Base-by-base conservation (phyloP, 2,113 vertebrate species). In the Gobius niger region DNA sequence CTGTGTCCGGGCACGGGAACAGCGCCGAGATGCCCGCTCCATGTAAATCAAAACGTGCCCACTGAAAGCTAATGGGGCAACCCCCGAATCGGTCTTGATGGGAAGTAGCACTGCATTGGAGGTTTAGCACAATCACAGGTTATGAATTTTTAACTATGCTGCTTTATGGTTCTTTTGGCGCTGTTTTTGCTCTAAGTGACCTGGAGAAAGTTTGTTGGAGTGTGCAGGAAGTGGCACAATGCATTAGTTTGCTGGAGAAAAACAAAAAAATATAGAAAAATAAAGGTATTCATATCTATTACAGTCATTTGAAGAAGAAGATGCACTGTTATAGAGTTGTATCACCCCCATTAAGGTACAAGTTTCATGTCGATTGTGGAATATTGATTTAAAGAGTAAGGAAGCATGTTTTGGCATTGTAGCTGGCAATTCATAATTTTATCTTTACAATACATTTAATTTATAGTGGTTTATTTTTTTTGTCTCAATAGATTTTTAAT, bases 41-140 rank as follows among this genome's bases (percentile, higher is more conserved):
- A 84, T 75, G 76, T 86, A 89, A 91, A 91, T 92, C 84, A 85
- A 83, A 76, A 82, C 87, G 77, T 80, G 81, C 84, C 84, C 80
- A 65, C 41, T 50, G 81, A 64, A 80, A 76, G 77, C 79, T 88
- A 85, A 89, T 80, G 78, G 77, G 76, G 68, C 72, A 75, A 74
- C 72, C 69, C 51, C 66, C 80, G 87, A 79, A 78, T 79, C 69
- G 72, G 83, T 75, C 78, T 72, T 65, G 78, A 78, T 80, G 71
- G 76, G 76, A 84, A 75, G 77, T 80, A 80, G 75, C 81, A 77
- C 70, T 63, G 73, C 75, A 63, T 47, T 4, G 1, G 49, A 76
- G 61, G 76, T 82, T 78, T 77, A 42, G 40, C n/a, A 86, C 81
- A 85, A 80, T 85, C 73, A 76, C 68, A 47, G 63, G 74, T 85